Base-by-base conservation (phyloP, 2,888 invertebrate species). In the Lithophane ornitopus region DNA sequence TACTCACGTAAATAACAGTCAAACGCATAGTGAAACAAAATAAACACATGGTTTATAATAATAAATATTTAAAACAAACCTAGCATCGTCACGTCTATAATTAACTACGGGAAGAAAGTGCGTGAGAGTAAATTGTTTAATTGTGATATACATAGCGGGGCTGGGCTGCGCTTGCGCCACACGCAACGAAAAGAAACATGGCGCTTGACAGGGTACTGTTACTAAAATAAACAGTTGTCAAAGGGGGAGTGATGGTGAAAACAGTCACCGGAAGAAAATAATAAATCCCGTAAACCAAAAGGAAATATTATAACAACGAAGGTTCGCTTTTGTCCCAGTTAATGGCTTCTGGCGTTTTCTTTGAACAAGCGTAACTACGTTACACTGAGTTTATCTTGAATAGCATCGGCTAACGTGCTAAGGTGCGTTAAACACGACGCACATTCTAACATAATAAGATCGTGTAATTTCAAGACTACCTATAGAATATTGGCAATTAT, bases 41-140 rank as follows among this genome's bases (percentile, higher is more conserved):
- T 85, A 87, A 87, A 84, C 87, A 89, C 81, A 81, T 80, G 86
- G 86, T 79, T 78, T 59, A 73, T 90, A 89, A 91, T 91, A 91
- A 93, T 89, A 91, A 92, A 93, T 90, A 89, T 91, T 92, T 89
- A 86, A 92, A 92, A 90, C 90, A 89, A 91, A 91, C 87, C 88
- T 81, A 86, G 78, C 88, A 87, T 91, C 82, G 78, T 80, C 77
- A 81, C 76, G 84, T 84, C 92, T 92, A 92, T 92, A 94, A 94
- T 94, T 94, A 93, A 90, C 80, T 80, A 87, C 89, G 86, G 88
- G 88, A 93, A 91, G 93, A 94, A 94, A 94, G 93, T 93, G 93
- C 92, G 94, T 93, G 94, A 94, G 94, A 95, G 94, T 93, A 93
- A 95, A 94, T 94, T 93, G 92, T 93, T 92, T 94, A 93, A 94